Conservation (phyloP, 2,797 vertebrate genomes). For the Macroramphosus scolopax region DNA sequence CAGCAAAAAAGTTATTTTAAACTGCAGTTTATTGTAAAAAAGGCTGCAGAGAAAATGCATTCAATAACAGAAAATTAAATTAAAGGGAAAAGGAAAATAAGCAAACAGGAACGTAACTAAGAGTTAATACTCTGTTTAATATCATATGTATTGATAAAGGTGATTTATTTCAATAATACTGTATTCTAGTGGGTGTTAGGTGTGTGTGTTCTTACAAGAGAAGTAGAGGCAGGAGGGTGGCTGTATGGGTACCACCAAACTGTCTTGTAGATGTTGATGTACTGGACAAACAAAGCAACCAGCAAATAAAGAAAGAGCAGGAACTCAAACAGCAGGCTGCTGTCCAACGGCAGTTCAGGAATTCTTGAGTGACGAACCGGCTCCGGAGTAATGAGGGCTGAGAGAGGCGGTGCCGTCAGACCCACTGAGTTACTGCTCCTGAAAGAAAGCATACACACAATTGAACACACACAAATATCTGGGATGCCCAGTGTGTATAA, state of each 20-base stretch:
- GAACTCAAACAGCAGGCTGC: conserved; percentile 93
- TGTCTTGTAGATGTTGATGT: conserved; percentile 99
- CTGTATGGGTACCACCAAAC: conserved; percentile 99
- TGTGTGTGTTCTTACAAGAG: conserved; percentile 81
- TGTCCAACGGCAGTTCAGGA: conserved; percentile 92
- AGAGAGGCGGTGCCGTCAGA: conserved; percentile 90
- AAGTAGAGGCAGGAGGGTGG: conserved; percentile 94
- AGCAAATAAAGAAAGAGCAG: conserved; percentile 96
- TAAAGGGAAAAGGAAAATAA: too few relatives aligned
- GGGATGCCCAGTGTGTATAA: too few relatives aligned
- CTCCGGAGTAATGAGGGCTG: conserved; percentile 93
- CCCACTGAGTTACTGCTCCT: conserved; percentile 91
- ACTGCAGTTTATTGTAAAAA: too few relatives aligned
- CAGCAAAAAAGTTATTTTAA: too few relatives aligned
- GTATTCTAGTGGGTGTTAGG: neutral
- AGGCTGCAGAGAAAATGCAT: too few relatives aligned
- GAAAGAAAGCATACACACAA: conserved; percentile 21
- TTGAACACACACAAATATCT: neutral
- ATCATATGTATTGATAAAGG: too few relatives aligned
- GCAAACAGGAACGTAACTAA: too few relatives aligned
- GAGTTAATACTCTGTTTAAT: too few relatives aligned
- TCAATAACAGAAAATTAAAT: too few relatives aligned
- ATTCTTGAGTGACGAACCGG: conserved; percentile 95
- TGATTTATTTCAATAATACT: too few relatives aligned
- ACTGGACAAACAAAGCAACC: conserved; percentile 96